Conservation (phyloP, 2,113 vertebrate genomes). For the Scopus umbretta region DNA sequence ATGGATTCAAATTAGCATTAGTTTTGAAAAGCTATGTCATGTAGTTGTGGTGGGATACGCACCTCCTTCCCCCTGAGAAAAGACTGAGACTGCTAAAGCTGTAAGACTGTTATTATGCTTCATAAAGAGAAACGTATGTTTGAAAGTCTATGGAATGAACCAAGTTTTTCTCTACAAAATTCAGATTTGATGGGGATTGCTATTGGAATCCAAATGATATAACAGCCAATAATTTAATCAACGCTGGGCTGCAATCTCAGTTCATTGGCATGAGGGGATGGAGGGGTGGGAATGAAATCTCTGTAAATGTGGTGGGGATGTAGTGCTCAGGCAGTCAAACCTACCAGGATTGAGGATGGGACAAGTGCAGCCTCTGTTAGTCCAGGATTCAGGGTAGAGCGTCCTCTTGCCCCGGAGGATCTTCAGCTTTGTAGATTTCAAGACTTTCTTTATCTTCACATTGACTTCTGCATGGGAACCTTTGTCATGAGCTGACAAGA, state of each 20-base stretch:
- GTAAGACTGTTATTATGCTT: neutral
- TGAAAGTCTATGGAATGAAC: neutral
- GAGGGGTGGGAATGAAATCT: neutral
- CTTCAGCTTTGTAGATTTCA: slow-evolving; percentile 89
- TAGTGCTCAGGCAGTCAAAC: neutral
- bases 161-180: neutral
- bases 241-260: neutral
- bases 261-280: neutral
- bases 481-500: slow-evolving; percentile 95
- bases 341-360: slow-evolving; percentile 95
- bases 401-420: slow-evolving; percentile 81
- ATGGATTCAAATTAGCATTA: neutral
- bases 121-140: neutral
- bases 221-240: neutral
- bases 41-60: neutral
- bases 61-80: neutral
- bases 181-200: neutral
- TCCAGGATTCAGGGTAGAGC: slow-evolving; percentile 97
- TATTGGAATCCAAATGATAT: neutral
- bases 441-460: slow-evolving; percentile 94
- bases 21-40: neutral
- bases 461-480: slow-evolving; percentile 96
- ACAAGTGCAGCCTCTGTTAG: slow-evolving; percentile 92
- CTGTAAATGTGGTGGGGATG: neutral
- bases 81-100: neutral